Evolutionary conservation across 2,113 vertebrate genomes (phyloP), one percentile per base, ranked within the genome.

Genomic region (Lamprotornis superbus): DNA sequence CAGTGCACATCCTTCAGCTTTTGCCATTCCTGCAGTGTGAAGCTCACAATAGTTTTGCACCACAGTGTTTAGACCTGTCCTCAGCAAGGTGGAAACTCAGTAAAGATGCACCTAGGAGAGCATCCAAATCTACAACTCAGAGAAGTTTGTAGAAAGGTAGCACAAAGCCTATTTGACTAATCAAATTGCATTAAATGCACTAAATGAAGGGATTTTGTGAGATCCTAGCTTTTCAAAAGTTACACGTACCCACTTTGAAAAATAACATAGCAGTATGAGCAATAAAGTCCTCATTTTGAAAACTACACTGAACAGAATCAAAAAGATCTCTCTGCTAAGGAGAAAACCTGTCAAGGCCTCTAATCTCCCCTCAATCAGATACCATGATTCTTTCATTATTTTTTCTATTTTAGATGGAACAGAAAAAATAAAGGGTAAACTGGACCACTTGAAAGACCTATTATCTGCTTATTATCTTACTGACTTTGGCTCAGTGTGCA

Each of bases 11-110:
- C 6, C 11, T 11, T 50, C 3, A 9, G 12, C 11, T 88, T 88
- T 28, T 47, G 15, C 35, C 37, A 8, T 25, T 47, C 37, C 11
- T 31, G 30, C 27, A 70, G 13, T 7, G 20, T 31, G 70, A 87
- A 94, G 59, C 12, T 70, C 10, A 1, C 12, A 31, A 15, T 0
- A 12, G 5, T 57, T 90, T 67, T 49, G 16, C 40, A 40, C 37
- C 9, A 4, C 1, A 0, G 31, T 37, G 11, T 63, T 76, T 8
- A 73, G 9, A 73, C 7, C 37, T 17, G 9, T 23, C 49, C n/a
- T 67, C 42, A 55, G 39, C 39, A 67, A 82, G 35, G 11, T 18
- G 20, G 35, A 42, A 75, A 50, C 17, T 44, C 82, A 25, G 28
- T 11, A 59, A 69, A 7, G 37, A 85, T 5, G 33, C 30, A 17